A percentile compares a stretch with the other conserved stretches of the same genome.
Conservation (phyloP, 2,888 invertebrate genomes). For the Imbricaverruca yamaguchii region DNA sequence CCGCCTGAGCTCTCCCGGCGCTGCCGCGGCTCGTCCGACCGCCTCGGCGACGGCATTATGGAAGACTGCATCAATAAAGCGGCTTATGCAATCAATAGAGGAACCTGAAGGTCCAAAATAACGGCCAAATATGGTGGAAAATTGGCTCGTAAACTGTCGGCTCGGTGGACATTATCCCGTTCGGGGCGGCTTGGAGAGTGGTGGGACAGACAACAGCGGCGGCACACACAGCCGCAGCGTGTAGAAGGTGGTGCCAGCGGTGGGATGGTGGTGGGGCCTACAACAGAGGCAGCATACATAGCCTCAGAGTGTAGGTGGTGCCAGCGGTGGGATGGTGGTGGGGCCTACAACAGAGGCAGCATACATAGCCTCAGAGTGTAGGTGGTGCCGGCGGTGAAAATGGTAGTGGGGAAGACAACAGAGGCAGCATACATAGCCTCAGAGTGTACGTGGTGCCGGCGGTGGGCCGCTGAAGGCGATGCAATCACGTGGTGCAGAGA, state of each 20-base stretch:
- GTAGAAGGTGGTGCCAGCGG: not conserved
- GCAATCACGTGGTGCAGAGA: too few relatives aligned
- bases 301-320: too few relatives aligned
- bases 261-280: not conserved
- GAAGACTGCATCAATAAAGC: not conserved
- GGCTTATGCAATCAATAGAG: slow-evolving; percentile 18
- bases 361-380: too few relatives aligned
- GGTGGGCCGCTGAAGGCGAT: too few relatives aligned
- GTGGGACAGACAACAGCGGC: not conserved
- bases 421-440: too few relatives aligned
- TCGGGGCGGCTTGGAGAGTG: not conserved
- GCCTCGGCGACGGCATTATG: not conserved
- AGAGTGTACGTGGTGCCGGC: too few relatives aligned
- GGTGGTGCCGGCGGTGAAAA: not conserved
- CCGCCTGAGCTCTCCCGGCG: too few relatives aligned
- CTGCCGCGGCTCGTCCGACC: not conserved
- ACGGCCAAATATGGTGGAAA: slow-evolving; percentile 18
- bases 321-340: not conserved
- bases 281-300: not conserved
- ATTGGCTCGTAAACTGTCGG: slow-evolving; percentile 15
- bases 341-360: not conserved
- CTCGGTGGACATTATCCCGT: not conserved
- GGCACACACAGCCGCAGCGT: too few relatives aligned
- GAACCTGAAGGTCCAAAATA: slow-evolving; percentile 6
- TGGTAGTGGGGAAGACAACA: not conserved